phyloP scores from a whole-genome alignment of 2,888 invertebrate species.

The Epinotia ramella region DNA sequence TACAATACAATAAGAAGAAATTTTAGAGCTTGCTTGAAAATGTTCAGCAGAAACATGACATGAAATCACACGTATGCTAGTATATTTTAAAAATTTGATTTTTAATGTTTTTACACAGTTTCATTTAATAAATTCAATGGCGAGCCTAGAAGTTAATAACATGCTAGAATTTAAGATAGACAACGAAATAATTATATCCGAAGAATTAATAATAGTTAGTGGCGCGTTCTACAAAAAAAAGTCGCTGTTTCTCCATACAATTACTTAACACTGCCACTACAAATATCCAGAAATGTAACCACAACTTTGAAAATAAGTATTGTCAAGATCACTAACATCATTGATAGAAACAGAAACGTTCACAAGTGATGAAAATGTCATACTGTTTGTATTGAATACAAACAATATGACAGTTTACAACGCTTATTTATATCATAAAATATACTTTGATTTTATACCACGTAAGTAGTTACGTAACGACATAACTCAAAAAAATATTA shows the following conservation, averaged over 20 bases:
- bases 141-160: too few species aligned
- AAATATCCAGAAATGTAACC: constrained; percentile 7
- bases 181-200: too few species aligned
- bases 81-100: too few species aligned
- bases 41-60: too few species aligned
- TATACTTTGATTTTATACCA: background rate
- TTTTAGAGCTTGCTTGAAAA: too few species aligned
- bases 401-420: constrained; percentile 11
- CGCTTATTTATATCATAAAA: background rate
- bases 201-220: background rate
- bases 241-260: background rate
- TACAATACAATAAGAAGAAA: too few species aligned
- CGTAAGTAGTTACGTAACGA: background rate
- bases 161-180: too few species aligned
- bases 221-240: background rate
- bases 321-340: constrained; percentile 43
- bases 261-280: constrained; percentile 14
- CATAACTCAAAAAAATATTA: background rate
- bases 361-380: constrained; percentile 1
- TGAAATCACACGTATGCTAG: too few species aligned
- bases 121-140: too few species aligned
- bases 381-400: background rate
- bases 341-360: constrained; percentile 20
- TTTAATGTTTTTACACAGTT: too few species aligned
- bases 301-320: constrained; percentile 39